phyloP scores from a whole-genome alignment of 1,140 invertebrate species.

The Sesamia nonagrioides region DNA sequence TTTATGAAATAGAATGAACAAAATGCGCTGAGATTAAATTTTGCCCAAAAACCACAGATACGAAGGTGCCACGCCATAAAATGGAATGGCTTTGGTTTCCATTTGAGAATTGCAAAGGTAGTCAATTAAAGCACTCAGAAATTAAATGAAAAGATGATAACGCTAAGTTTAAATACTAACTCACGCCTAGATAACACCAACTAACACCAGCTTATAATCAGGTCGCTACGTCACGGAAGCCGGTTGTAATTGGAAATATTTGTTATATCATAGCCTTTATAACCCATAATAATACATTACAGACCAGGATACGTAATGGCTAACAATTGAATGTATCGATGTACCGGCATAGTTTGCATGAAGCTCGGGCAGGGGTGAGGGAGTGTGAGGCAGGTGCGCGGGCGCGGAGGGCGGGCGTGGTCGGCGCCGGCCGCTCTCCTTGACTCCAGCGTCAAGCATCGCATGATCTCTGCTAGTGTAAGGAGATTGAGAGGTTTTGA shows the following conservation, averaged over 20 bases:
- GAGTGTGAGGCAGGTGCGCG: conserved; percentile 56
- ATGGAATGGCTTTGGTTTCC: no score
- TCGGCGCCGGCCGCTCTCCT: conserved; percentile 86
- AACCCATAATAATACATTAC: conserved; percentile 61
- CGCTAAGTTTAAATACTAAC: conserved; percentile 3
- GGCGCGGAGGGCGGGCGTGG: conserved; percentile 79
- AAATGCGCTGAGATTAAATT: no score
- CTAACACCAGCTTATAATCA: conserved; percentile 35
- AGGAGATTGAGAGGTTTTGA: conserved; percentile 51
- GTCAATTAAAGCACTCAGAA: background rate
- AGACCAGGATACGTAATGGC: conserved; percentile 69
- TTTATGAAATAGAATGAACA: no score
- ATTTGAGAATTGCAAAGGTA: no score
- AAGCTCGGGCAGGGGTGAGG: conserved; percentile 57
- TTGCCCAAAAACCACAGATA: no score
- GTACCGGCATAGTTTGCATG: conserved; percentile 67
- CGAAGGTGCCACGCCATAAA: no score
- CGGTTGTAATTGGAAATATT: conserved; percentile 51
- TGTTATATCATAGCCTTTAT: conserved; percentile 58
- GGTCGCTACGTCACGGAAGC: conserved; percentile 51
- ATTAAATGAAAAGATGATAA: conserved; percentile 16
- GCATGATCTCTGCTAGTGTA: conserved; percentile 79
- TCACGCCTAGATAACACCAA: conserved; percentile 5
- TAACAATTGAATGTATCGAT: conserved; percentile 78
- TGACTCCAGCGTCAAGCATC: conserved; percentile 86